A percentile compares a stretch with the other conserved stretches of the same genome.
Evolutionary conservation across 2,797 vertebrate genomes (phyloP).

Genomic region (Malacoraja senta): DNA sequence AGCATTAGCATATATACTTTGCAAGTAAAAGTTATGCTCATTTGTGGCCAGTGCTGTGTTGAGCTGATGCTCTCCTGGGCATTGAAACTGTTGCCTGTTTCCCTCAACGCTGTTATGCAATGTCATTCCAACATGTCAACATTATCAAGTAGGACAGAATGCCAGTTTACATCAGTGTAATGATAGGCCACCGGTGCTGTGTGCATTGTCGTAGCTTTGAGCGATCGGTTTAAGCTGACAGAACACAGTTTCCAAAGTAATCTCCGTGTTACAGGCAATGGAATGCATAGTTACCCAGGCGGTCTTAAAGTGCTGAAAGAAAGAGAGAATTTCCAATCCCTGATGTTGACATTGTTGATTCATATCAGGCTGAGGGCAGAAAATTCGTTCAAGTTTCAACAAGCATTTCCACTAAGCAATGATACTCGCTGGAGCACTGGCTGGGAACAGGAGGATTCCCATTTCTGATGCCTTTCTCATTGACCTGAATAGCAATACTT

Average conservation of each 20-base stretch:
- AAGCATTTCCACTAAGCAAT: neutral
- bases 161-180: neutral
- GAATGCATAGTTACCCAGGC: neutral
- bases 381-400: neutral
- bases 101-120: neutral
- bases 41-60: neutral
- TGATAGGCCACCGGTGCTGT: neutral
- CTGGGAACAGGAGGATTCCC: neutral
- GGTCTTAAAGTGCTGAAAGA: neutral
- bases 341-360: neutral
- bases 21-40: neutral
- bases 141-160: conserved; percentile 28
- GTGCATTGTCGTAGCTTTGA: neutral
- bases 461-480: neutral
- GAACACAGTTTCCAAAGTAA: neutral
- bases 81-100: neutral
- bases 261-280: neutral
- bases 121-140: neutral
- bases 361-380: neutral
- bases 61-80: neutral
- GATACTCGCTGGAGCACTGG: neutral
- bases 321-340: neutral
- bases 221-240: neutral
- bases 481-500: neutral
- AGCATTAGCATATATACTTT: neutral